Conservation (phyloP, 2,113 vertebrate species). For the Corynorhinus townsendii region DNA sequence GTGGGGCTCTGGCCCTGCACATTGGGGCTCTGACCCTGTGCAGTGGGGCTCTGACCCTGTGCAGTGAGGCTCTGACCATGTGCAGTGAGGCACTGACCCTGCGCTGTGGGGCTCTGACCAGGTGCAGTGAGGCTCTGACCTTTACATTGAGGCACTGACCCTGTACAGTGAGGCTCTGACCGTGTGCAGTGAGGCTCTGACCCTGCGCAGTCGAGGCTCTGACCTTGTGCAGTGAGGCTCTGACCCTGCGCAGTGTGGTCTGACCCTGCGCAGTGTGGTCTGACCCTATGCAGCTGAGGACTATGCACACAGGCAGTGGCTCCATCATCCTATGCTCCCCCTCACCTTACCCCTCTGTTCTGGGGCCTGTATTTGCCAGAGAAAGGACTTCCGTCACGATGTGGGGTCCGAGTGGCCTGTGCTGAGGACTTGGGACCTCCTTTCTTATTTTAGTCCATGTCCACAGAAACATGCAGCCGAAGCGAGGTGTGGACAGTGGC, state of each 20-base stretch:
- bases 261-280: too few species aligned
- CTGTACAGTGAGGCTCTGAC: neutral
- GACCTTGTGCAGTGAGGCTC: neutral
- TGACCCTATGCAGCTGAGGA: neutral
- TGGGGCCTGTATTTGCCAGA: neutral
- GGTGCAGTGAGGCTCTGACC: neutral
- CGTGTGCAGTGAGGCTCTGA: neutral
- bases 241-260: neutral
- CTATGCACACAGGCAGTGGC: neutral
- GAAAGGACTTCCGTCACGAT: neutral
- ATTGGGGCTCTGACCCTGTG: too few species aligned
- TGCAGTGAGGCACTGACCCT: neutral
- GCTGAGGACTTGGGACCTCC: neutral
- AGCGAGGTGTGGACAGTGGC: neutral
- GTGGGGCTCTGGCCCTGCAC: too few species aligned
- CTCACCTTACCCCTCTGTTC: neutral
- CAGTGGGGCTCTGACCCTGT: neutral
- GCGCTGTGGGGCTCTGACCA: neutral
- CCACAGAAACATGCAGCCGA: neutral
- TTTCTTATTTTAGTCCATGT: conserved; percentile 33
- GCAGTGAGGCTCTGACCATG: neutral
- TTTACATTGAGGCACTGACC: neutral
- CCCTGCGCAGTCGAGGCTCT: neutral
- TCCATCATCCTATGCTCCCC: accelerated
- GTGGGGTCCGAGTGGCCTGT: neutral